Conservation (phyloP, 1,140 invertebrate species). For the Brachionus plicatilis region DNA sequence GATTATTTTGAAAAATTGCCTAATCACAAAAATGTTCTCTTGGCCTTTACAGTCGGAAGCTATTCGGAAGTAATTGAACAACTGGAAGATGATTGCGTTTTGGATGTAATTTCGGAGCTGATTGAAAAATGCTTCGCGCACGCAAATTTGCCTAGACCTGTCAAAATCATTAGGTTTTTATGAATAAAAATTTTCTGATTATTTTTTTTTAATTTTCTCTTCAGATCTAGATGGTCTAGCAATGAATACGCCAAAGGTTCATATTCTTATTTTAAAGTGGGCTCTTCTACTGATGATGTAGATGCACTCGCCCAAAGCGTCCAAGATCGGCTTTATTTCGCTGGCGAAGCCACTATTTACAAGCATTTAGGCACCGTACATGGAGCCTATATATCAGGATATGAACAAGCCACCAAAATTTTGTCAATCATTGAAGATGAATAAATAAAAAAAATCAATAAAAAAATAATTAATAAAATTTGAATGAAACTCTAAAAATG, state of each 20-base stretch:
- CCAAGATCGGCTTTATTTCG: slow-evolving; percentile 73
- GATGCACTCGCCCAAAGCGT: not conserved
- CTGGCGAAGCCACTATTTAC: slow-evolving; percentile 86
- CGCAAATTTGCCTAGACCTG: slow-evolving; percentile 2
- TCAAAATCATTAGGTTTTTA: not conserved
- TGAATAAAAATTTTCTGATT: not conserved
- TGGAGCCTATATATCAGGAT: slow-evolving; percentile 80
- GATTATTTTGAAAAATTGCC: slow-evolving; percentile 35
- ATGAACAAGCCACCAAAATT: slow-evolving; percentile 62
- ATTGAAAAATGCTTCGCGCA: not conserved
- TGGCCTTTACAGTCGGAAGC: not conserved
- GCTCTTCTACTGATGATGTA: slow-evolving; percentile 33
- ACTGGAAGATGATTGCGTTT: not conserved
- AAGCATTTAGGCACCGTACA: slow-evolving; percentile 89
- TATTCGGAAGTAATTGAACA: slow-evolving; percentile 3
- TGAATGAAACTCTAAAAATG: not conserved
- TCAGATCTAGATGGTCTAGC: slow-evolving; percentile 23
- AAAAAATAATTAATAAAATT: not conserved
- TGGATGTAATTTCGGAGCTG: slow-evolving; percentile 6
- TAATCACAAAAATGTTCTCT: slow-evolving; percentile 15
- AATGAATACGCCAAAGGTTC: not conserved
- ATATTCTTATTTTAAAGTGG: slow-evolving; percentile 38
- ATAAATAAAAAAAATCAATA: not conserved
- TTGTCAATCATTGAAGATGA: not conserved
- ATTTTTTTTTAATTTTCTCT: not conserved